These are phyloP conservation scores for Eilema depressum DNA, from an alignment of 2,888 invertebrate genomes.

Conservation along the genomic window DNA sequence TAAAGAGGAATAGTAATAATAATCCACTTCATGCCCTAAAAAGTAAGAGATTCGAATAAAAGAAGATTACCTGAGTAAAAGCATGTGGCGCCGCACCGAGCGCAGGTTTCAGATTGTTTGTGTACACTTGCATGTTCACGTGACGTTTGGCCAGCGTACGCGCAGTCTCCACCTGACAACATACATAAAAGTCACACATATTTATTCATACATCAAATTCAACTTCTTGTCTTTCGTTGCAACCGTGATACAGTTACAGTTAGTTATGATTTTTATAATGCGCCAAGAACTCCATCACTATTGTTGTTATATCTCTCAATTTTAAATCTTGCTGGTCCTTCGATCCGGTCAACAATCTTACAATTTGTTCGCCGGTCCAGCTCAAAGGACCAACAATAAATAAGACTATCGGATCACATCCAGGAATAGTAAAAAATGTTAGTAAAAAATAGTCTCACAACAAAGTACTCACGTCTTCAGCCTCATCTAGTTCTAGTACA, in stretches of 20 bases:
- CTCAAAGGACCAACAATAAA: background rate
- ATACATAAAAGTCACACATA: background rate
- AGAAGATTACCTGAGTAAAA: slow-evolving; percentile 67
- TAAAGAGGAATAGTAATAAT: no score
- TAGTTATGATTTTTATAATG: background rate
- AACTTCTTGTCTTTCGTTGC: background rate
- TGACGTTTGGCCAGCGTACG: slow-evolving; percentile 66
- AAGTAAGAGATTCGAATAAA: background rate
- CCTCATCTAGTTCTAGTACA: slow-evolving; percentile 78
- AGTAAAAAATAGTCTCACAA: background rate
- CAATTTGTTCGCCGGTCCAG: no score
- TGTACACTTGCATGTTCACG: slow-evolving; percentile 67
- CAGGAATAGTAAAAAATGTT: no score
- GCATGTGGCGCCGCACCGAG: slow-evolving; percentile 68
- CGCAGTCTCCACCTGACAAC: slow-evolving; percentile 76
- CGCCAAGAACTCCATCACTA: no score
- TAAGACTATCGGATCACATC: no score
- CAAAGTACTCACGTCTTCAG: slow-evolving; percentile 73
- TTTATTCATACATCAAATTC: background rate
- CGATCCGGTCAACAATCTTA: background rate
- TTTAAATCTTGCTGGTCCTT: background rate
- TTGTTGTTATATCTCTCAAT: no score
- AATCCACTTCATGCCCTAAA: background rate
- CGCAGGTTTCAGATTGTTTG: slow-evolving; percentile 52
- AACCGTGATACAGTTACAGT: background rate